Evolutionary conservation across 2,888 invertebrate genomes (phyloP).

Genomic region (Dusona sp.): DNA sequence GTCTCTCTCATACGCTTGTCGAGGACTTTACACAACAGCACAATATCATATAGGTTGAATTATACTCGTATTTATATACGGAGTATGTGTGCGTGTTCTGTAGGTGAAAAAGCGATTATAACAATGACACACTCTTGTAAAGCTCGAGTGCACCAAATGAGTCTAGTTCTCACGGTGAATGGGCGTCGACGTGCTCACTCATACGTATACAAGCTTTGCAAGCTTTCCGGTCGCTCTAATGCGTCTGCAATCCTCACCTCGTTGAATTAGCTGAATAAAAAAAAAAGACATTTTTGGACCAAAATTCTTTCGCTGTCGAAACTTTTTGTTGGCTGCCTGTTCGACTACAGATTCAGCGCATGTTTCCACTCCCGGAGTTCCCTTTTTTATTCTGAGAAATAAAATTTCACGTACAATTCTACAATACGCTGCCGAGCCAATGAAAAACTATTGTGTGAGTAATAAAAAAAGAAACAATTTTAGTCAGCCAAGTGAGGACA

Average conservation of each 20-base stretch:
- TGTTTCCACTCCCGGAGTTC: neutral
- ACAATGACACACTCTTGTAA: slow-evolving; percentile 46
- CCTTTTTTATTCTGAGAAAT: neutral
- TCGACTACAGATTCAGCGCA: neutral
- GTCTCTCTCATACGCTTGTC: neutral
- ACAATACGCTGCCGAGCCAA: neutral
- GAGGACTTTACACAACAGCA: slow-evolving; percentile 21
- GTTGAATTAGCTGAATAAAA: slow-evolving; percentile 38
- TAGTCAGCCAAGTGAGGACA: neutral
- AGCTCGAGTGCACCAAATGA: slow-evolving; percentile 45
- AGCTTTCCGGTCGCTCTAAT: slow-evolving; percentile 38
- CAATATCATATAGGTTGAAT: slow-evolving; percentile 1
- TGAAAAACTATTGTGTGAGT: neutral
- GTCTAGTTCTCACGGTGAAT: slow-evolving; percentile 42
- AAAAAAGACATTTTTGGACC: neutral
- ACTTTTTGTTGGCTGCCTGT: neutral
- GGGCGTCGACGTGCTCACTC: slow-evolving; percentile 45
- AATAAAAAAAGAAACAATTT: neutral
- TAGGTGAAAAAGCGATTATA: slow-evolving; percentile 47
- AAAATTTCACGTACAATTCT: neutral
- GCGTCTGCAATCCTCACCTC: slow-evolving; percentile 1
- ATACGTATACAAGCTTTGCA: slow-evolving; percentile 25
- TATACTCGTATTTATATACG: slow-evolving; percentile 27
- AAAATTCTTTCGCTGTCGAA: neutral
- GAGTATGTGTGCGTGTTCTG: neutral